Evolutionary conservation across 2,888 invertebrate genomes (phyloP).

Genomic region (Alitta virens): DNA sequence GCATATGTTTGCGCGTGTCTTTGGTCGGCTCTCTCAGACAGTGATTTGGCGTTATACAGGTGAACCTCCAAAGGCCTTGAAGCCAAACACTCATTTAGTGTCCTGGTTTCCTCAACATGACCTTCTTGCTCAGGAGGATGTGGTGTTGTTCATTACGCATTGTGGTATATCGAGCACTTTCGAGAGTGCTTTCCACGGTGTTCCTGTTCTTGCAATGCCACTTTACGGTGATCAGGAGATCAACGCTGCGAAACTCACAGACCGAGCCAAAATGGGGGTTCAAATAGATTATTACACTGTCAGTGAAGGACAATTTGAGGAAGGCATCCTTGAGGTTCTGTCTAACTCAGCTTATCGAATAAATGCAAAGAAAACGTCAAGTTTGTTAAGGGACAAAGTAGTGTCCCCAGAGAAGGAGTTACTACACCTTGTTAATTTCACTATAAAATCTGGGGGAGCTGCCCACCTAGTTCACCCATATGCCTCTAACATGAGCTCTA

Average conservation of each 20-base stretch:
- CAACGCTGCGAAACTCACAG: slow-evolving; percentile 28
- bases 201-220: slow-evolving; percentile 57
- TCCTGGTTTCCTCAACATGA: slow-evolving; percentile 29
- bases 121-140: slow-evolving; percentile 65
- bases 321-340: too few species aligned
- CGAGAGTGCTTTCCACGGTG: slow-evolving; percentile 62
- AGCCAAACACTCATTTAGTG: slow-evolving; percentile 33
- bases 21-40: slow-evolving; percentile 46
- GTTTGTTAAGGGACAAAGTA: too few species aligned
- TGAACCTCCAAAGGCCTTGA: too few species aligned
- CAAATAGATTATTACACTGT: too few species aligned
- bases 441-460: too few species aligned
- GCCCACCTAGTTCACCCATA: too few species aligned
- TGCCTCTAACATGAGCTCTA: too few species aligned
- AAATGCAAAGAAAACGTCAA: too few species aligned
- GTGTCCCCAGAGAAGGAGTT: too few species aligned
- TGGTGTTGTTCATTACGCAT: slow-evolving; percentile 70
- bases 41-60: slow-evolving; percentile 38
- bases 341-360: too few species aligned
- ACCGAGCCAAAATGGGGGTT: slow-evolving; percentile 50
- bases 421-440: too few species aligned
- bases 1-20: slow-evolving; percentile 43
- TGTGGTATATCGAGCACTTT: slow-evolving; percentile 72
- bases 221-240: slow-evolving; percentile 55
- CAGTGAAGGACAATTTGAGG: too few species aligned